Base-by-base conservation (phyloP, 1,140 invertebrate genomes). In the Platyscapa corneri region DNA sequence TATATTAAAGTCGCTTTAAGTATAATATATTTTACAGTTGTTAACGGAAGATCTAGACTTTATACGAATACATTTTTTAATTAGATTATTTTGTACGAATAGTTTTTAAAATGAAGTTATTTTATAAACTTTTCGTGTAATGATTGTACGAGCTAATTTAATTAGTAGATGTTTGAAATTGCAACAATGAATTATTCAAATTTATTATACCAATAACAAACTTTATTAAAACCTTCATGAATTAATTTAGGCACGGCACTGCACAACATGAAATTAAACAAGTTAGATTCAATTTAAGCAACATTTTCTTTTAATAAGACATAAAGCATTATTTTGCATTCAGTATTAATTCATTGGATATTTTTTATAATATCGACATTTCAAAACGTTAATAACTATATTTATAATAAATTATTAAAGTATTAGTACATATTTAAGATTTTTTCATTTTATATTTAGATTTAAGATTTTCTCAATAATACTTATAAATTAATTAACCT, bases 171-270 rank as follows among this genome's bases (percentile, higher is more conserved):
- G 42, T 32, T 42, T 42, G 37, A 42, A 72, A 5, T 74, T 74
- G 42, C 42, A 6, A 74, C 70, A 42, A 37, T 74, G 37, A 74
- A 42, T 74, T 5, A 42, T 42, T 74, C 23, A 42, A 74, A 74
- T 74, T 74, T 74, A 42, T 74, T 74, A 74, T n/a, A 74, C 7
- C 3, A 42, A 39, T 42, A n/a, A 74, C 42, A 18, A 74, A 74
- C 20, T 74, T 74, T 74, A 74, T 74, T 74, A 39, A 70, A 74
- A 74, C 42, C 39, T 74, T 74, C 37, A 74, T 74, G 39, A 74
- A 74, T 74, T 42, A 23, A 39, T 74, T 74, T 27, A 42, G 37
- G 42, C 34, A 20, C 27, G 37, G 23, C 14, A 42, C 20, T 42
- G 12, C n/a, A 23, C 39, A n/a, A 74, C 70, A 27, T 42, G 8